These are phyloP conservation scores for Cottoperca gobio DNA, from an alignment of 2,797 vertebrate genomes.

Conservation along the genomic window DNA sequence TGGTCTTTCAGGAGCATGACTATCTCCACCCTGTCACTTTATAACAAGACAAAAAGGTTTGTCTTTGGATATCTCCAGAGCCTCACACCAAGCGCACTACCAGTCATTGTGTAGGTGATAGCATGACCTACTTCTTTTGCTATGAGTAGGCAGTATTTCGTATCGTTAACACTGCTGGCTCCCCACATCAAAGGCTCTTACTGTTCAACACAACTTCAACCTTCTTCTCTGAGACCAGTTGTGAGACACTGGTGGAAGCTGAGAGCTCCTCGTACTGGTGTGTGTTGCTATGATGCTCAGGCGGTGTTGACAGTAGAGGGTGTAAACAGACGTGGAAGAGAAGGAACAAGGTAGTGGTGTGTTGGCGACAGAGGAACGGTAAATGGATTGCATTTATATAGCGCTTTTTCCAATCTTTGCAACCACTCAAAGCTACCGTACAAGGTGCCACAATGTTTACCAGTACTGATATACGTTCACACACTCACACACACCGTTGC, in stretches of 20 bases:
- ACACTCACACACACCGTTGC: no score
- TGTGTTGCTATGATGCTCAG: constrained; percentile 71
- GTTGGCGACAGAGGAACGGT: constrained; percentile 24
- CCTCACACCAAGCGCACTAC: background rate
- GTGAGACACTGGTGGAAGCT: constrained; percentile 56
- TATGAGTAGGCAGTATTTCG: constrained; percentile 41
- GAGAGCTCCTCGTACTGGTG: constrained; percentile 33
- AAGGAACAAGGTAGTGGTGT: constrained; percentile 54
- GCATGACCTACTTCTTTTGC: constrained; percentile 38
- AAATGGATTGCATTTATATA: no score
- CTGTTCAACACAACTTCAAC: constrained; percentile 61
- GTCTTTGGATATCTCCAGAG: background rate
- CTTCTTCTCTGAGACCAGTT: constrained; percentile 41
- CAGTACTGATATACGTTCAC: no score
- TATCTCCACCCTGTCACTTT: constrained; percentile 6
- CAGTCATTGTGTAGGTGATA: background rate
- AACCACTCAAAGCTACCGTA: no score
- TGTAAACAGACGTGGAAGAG: constrained; percentile 69
- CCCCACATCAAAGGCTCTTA: constrained; percentile 70
- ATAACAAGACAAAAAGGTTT: background rate
- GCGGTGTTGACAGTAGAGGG: constrained; percentile 73
- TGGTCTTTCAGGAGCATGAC: constrained; percentile 4
- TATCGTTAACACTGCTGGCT: constrained; percentile 60
- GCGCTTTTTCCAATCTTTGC: no score
- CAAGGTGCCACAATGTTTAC: no score